phyloP scores from a whole-genome alignment of 2,113 vertebrate species.

The Glareola pratincola region DNA sequence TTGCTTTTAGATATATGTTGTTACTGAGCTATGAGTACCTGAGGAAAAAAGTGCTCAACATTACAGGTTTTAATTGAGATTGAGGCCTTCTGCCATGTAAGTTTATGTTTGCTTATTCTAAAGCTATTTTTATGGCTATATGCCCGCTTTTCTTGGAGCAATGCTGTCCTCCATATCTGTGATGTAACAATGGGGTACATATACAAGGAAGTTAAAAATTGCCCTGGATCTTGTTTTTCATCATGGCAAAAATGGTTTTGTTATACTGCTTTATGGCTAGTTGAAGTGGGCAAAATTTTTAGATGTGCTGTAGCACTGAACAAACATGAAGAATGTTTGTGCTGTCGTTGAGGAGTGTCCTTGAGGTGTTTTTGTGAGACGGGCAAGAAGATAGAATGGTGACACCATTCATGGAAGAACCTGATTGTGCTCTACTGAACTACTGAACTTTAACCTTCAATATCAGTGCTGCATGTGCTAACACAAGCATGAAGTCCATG shows the following conservation, averaged over 20 bases:
- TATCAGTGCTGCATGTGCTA: neutral
- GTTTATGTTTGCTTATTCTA: neutral
- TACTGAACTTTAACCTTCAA: neutral
- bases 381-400: neutral
- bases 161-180: neutral
- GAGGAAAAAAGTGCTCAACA: neutral
- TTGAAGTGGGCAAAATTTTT: neutral
- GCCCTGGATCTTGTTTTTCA: neutral
- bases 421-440: neutral
- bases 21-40: neutral
- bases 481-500: neutral
- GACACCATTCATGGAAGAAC: neutral
- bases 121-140: neutral
- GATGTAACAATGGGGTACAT: neutral
- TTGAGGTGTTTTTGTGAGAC: neutral
- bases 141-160: neutral
- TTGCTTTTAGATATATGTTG: neutral
- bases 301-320: neutral
- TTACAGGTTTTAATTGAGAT: neutral
- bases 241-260: neutral
- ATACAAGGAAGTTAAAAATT: neutral
- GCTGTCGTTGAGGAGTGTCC: neutral
- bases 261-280: neutral
- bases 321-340: neutral
- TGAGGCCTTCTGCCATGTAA: neutral